Evolutionary conservation across 1,140 invertebrate genomes (phyloP).

Genomic region (Panagrolaimus sp.): DNA sequence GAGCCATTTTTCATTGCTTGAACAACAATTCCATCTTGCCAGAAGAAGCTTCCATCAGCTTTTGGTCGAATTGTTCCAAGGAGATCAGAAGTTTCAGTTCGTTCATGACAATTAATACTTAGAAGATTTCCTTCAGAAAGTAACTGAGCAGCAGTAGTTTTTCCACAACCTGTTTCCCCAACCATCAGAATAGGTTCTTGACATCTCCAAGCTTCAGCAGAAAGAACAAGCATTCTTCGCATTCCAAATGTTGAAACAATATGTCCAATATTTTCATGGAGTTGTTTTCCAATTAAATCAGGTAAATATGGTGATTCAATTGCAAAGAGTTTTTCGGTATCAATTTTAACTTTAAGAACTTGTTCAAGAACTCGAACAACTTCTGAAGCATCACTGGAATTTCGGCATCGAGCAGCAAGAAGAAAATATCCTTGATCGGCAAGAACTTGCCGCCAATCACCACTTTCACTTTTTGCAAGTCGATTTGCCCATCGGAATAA

Average conservation of each 20-base stretch:
- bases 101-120: constrained; percentile 90
- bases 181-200: constrained; percentile 90
- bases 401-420: constrained; percentile 84
- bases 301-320: constrained; percentile 66
- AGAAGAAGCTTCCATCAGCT: constrained; percentile 76
- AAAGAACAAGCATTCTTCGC: constrained; percentile 81
- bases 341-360: constrained; percentile 74
- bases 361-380: constrained; percentile 70
- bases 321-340: constrained; percentile 73
- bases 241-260: constrained; percentile 60
- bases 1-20: constrained; percentile 78
- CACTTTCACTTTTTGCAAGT: constrained; percentile 65
- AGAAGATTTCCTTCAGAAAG: constrained; percentile 12
- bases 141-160: constrained; percentile 79
- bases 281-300: neutral
- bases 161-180: constrained; percentile 95
- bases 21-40: constrained; percentile 92
- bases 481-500: constrained; percentile 95
- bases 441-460: constrained; percentile 91
- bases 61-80: constrained; percentile 82
- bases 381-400: constrained; percentile 69
- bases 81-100: constrained; percentile 95
- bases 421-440: constrained; percentile 91
- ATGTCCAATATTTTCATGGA: neutral
- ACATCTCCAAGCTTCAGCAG: constrained; percentile 78